Evolutionary conservation across 1,140 invertebrate species (phyloP).

Genomic region (Caenorhabditis briggsae): DNA sequence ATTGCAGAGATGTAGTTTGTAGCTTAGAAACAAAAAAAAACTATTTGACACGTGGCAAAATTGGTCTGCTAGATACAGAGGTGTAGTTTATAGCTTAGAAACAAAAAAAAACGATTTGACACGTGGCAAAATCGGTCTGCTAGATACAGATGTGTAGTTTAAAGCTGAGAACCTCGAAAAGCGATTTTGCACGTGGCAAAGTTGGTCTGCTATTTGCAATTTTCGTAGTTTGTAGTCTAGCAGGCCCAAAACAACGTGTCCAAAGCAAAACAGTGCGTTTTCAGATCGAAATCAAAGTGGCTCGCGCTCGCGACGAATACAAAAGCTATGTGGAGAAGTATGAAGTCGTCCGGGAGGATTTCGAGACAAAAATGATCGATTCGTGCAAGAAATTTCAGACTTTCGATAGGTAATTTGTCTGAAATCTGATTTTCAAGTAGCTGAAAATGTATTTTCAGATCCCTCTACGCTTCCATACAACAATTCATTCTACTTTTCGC

Average conservation of each 20-base stretch:
- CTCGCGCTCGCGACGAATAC: slow-evolving; percentile 76
- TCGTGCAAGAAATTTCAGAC: slow-evolving; percentile 57
- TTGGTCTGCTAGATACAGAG: too few species aligned
- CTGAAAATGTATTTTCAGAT: background rate
- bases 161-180: too few species aligned
- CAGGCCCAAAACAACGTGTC: slow-evolving; percentile 32
- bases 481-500: slow-evolving; percentile 59
- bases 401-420: slow-evolving; percentile 46
- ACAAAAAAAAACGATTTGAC: too few species aligned
- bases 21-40: too few species aligned
- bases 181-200: too few species aligned
- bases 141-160: too few species aligned
- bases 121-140: background rate
- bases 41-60: too few species aligned
- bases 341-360: slow-evolving; percentile 70
- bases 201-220: slow-evolving; percentile 13
- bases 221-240: slow-evolving; percentile 29
- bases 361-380: slow-evolving; percentile 75
- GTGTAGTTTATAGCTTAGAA: too few species aligned
- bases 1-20: background rate
- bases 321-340: slow-evolving; percentile 76
- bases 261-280: too few species aligned
- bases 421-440: background rate
- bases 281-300: slow-evolving; percentile 71
- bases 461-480: slow-evolving; percentile 56